Evolutionary conservation across 2,888 invertebrate species (phyloP), one percentile per base, ranked within the genome.

Genomic region (Esperia sulphurella): DNA sequence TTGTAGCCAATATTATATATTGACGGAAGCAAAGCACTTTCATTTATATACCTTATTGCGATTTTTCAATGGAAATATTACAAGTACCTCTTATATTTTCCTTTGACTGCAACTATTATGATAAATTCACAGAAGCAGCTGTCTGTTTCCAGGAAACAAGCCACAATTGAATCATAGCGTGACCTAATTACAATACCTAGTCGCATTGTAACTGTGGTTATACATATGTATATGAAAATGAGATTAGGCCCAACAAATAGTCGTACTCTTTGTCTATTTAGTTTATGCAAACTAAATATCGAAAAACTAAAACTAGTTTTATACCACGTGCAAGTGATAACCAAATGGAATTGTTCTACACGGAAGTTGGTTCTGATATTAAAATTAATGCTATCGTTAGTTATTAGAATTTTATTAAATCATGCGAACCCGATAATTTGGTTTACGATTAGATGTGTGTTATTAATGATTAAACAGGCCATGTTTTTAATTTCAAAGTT

Each of bases 111-210:
- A n/a, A n/a, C 57, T 55, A 54, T 61, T 50, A 51, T 63, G 68
- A 67, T 68, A 69, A 71, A 64, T 74, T 74, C 63, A 61, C 55
- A 47, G 63, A 67, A 66, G 55, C 50, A 55, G 52, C 51, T 39
- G 49, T 51, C 52, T 63, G 60, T 70, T 75, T 71, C 70, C 69
- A 63, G 75, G 73, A 75, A 75, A 66, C 59, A 55, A 51, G 65
- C 59, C 58, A 64, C 63, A 69, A 71, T 69, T 66, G 64, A 68
- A 63, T 66, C 65, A 60, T 61, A 58, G 63, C 63, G 67, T 61
- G 65, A 62, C 54, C 58, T 54, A 51, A 48, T 58, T 65, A 63
- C 53, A 62, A 56, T 60, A 35, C 31, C 21, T 62, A 58, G 55
- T 61, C 63, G 59, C 46, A 50, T 48, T 44, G 40, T 46, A 52